Evolutionary conservation across 2,888 invertebrate species (phyloP), one percentile per base, ranked within the genome.

Genomic region (Microplitis deprimator): DNA sequence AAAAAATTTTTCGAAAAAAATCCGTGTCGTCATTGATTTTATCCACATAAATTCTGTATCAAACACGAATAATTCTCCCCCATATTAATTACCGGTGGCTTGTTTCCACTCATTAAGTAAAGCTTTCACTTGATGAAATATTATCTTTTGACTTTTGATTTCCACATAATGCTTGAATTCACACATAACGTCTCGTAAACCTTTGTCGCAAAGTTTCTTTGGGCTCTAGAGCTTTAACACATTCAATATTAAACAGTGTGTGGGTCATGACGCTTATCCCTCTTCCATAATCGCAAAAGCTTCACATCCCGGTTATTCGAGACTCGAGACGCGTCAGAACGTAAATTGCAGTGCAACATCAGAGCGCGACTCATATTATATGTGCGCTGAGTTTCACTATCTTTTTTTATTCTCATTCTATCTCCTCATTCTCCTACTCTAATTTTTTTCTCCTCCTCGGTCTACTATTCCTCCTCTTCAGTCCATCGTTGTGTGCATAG

Each of bases 211-310:
- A 17, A 41, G 8, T 20, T 13, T 50, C 65, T 39, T 40, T 61
- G 20, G 41, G 41, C 39, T 50, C 68, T 68, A 68, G 17, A 38
- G 70, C 76, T 64, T 62, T 41, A 67, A 76, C 67, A 70, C 61
- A 67, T 78, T 70, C 60, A 76, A 73, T 73, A 76, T 76, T 73
- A 67, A 78, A 62, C 70, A 67, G 29, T 39, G 74, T 68, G 64
- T 62, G 65, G 62, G 20, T 68, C 38, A 70, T 60, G 39, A 17
- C 64, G 41, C 67, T 73, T 60, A 65, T 65, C 16, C n/a, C 29
- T 39, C 17, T 68, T 59, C n/a, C 62, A 59, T 68, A 75, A 75
- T 75, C 60, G 40, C 40, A 20, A 60, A 73, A 73, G 59, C 59
- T 67, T 5, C 10, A 17, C 65, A 41, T 65, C 67, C 38, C 59